Evolutionary conservation across 1,140 invertebrate species (phyloP), one percentile per base, ranked within the genome.

Genomic region (Augochlora pura): DNA sequence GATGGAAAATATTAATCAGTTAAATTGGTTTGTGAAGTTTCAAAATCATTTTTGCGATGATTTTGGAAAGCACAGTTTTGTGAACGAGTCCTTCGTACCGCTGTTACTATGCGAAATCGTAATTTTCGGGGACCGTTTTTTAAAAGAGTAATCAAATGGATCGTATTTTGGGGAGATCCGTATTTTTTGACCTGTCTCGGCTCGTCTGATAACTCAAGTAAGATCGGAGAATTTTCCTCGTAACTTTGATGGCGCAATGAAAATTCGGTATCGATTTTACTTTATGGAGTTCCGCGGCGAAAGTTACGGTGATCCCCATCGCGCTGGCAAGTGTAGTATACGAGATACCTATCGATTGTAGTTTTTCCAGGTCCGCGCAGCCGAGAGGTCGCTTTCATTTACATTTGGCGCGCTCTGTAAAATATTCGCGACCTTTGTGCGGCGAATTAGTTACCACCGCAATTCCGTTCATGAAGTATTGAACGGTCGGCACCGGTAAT

Each of bases 391-490:
- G 63, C 70, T 12, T 74, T 74, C 77, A 79, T 79, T 67, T 79
- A 79, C 63, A 74, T 52, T 66, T 9, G 70, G 52, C 38, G n/a
- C 27, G 71, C 52, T n/a, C n/a, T 16, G 77, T 79, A 79, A 79
- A 79, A 79, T 77, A 75, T 84, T 66, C 67, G 76, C 60, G 69
- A 84, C 70, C 78, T 85, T 85, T 85, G 83, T 84, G 70, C 59
- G 60, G n/a, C 59, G 78, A 70, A 84, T 85, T 85, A 85, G 83
- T 81, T 84, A 85, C 77, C 68, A 39, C 71, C 69, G 82, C 78
- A 75, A 84, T 85, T 84, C 78, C 82, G 70, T 74, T 85, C 54
- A 81, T 81, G 83, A 84, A 67, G 82, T 69, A 80, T 73, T 84
- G 73, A 85, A 84, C 83, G 75, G 67, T 7, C 71, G 32, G 23